phyloP scores from a whole-genome alignment of 2,797 vertebrate species.

The Linurgus olivaceus region DNA sequence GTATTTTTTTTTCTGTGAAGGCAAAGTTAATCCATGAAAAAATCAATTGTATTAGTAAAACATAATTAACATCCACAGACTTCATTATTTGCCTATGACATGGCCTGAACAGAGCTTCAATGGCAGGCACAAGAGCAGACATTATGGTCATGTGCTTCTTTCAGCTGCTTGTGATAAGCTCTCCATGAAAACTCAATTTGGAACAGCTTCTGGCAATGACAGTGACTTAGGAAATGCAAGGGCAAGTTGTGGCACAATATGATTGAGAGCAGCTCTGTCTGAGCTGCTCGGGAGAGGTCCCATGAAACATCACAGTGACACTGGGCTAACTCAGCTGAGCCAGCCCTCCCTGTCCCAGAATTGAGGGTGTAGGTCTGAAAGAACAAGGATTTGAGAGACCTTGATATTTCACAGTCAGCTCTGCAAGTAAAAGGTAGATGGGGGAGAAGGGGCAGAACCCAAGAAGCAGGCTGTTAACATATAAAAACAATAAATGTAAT shows the following conservation, averaged over 20 bases:
- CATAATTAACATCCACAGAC: neutral
- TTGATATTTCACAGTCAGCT: neutral
- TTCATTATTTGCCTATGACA: neutral
- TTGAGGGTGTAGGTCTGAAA: rapidly evolving
- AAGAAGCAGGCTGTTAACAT: neutral
- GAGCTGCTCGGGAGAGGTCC: neutral
- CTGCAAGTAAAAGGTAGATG: neutral
- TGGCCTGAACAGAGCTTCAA: neutral
- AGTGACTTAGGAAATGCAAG: neutral
- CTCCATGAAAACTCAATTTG: neutral
- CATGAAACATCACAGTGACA: neutral
- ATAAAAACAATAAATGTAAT: neutral
- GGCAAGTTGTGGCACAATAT: neutral
- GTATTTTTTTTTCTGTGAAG: neutral
- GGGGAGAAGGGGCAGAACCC: neutral
- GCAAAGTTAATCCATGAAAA: neutral
- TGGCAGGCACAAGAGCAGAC: neutral
- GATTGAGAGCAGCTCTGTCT: neutral
- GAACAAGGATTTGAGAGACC: neutral
- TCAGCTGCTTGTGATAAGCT: neutral
- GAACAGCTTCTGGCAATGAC: neutral
- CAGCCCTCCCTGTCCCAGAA: neutral
- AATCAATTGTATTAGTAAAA: neutral
- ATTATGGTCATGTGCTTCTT: neutral
- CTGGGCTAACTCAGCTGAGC: neutral